These are phyloP conservation scores for Eretmochelys imbricata DNA, from an alignment of 2,113 vertebrate species.

Conservation along the genomic window DNA sequence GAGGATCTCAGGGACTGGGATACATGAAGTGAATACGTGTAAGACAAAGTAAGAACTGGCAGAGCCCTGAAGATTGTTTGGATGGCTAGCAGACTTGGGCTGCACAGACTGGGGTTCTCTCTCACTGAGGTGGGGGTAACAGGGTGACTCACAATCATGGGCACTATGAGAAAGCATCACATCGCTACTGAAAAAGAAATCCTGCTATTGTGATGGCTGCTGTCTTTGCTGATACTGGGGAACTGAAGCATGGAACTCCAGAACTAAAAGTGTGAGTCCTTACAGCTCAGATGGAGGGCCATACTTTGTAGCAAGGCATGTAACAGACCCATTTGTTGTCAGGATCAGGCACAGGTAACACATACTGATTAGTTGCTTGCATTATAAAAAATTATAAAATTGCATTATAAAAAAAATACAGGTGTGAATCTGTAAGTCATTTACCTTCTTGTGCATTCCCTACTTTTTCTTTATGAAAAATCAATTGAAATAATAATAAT, in stretches of 20 bases:
- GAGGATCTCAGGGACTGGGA: neutral
- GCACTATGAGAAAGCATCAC: neutral
- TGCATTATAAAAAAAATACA: neutral
- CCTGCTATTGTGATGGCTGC: neutral
- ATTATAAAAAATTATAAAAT: neutral
- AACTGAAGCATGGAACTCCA: neutral
- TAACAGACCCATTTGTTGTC: neutral
- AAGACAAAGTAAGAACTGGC: neutral
- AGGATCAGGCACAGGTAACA: neutral
- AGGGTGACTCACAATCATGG: neutral
- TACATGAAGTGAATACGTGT: neutral
- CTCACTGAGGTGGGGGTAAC: neutral
- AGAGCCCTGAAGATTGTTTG: neutral
- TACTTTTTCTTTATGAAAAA: too few relatives aligned
- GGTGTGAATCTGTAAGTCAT: neutral
- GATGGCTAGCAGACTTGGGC: too few relatives aligned
- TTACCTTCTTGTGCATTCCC: too few relatives aligned
- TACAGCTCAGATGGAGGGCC: neutral
- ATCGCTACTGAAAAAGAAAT: neutral
- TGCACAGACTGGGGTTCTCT: neutral
- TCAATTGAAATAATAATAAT: too few relatives aligned
- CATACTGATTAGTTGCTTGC: neutral
- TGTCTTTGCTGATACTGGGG: neutral
- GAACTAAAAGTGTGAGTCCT: neutral
- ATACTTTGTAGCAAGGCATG: fast-evolving